A percentile compares a stretch with the other conserved stretches of the same genome.
These are phyloP conservation scores for Apocrypta bakeri DNA, from an alignment of 1,140 invertebrate species.

Conservation along the genomic window DNA sequence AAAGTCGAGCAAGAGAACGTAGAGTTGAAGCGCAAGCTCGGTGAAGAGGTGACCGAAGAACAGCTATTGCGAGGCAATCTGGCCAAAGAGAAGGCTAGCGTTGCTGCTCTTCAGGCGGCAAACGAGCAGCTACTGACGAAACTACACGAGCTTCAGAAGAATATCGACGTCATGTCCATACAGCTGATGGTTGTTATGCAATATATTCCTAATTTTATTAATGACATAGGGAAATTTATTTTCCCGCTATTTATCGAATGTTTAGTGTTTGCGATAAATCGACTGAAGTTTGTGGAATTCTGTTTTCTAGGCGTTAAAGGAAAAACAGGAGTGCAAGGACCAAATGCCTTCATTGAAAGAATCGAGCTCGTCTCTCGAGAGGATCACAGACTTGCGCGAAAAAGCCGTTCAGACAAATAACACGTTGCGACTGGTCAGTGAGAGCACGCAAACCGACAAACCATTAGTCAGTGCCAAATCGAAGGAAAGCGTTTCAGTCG, in stretches of 20 bases:
- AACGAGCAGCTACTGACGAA: constrained; percentile 67
- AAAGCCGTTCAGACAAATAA: constrained; percentile 22
- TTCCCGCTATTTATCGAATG: no score
- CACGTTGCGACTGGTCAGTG: background rate
- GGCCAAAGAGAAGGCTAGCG: constrained; percentile 63
- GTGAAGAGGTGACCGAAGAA: constrained; percentile 60
- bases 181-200: constrained; percentile 64
- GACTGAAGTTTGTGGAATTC: background rate
- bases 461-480: constrained; percentile 32
- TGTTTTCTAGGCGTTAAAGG: constrained; percentile 55
- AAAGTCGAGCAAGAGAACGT: constrained; percentile 66
- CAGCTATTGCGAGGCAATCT: constrained; percentile 61
- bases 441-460: constrained; percentile 38
- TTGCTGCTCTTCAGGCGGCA: constrained; percentile 59
- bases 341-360: background rate
- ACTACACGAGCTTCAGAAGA: constrained; percentile 66
- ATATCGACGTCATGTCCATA: constrained; percentile 66
- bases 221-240: no score
- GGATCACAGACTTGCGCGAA: background rate
- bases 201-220: constrained; percentile 4
- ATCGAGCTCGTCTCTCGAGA: background rate
- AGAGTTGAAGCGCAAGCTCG: constrained; percentile 64
- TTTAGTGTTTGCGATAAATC: background rate
- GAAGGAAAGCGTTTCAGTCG: background rate
- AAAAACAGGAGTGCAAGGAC: constrained; percentile 23